Evolutionary conservation across 2,888 invertebrate species (phyloP), one percentile per base, ranked within the genome.

Genomic region (Lepidocyrtinus sp.): DNA sequence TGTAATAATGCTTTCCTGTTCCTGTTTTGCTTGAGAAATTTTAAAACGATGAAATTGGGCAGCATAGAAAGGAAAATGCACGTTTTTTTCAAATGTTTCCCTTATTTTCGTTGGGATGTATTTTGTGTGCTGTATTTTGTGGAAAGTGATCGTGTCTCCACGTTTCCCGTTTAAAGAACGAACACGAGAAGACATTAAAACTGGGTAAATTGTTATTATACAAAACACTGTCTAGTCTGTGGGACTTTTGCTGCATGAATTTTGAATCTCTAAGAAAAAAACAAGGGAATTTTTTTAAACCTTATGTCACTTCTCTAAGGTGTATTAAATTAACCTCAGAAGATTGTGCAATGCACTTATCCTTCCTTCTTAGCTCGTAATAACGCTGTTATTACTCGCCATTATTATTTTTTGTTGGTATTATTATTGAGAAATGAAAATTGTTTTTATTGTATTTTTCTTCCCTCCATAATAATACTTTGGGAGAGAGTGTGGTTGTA

Each of bases 1-100:
- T 26, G 24, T 75, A 80, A 80, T 80, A 80, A 80, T 64, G 36
- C 70, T 80, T 80, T 79, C 79, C 73, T 72, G 68, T 72, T 24
- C 55, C 55, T n/a, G 7, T 55, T 55, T 55, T 55, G 55, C n/a
- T 55, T n/a, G 15, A 15, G 7, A 55, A n/a, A 3, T 55, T n/a
- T 55, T 55, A 26, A 1, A 21, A 26, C 17, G 7, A 26, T 24
- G 64, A 64, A n/a, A 64, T 24, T 17, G 36, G 26, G 19, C n/a
- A 50, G 50, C 12, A 50, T 7, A 36, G 36, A 17, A 50, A 50
- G 50, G 12, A 65, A 65, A 65, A 2, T 24, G 65, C 25, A 45
- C 17, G 12, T 5, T 68, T 68, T 45, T 45, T 26, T 45, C 67
- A 19, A 22, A 15, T 67, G 3, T 45, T 67, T 3, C 19, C 36